Evolutionary conservation across 2,797 vertebrate genomes (phyloP).

Genomic region (Phyllotis vaccarum): DNA sequence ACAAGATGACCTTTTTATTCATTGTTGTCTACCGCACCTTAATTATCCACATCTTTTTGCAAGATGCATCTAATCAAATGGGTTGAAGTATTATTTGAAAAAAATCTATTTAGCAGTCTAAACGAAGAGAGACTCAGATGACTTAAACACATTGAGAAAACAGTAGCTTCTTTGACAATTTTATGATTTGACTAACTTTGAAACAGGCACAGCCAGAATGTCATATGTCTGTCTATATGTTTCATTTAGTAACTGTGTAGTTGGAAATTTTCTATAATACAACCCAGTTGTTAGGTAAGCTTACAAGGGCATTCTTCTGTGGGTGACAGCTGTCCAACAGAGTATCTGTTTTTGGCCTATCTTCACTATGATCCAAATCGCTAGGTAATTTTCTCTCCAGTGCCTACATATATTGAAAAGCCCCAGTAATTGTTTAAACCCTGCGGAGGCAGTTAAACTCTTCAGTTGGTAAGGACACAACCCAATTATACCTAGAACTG

Average conservation of each 20-base stretch:
- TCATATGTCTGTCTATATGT: conserved; percentile 16
- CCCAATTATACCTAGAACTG: conserved; percentile 36
- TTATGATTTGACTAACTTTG: conserved; percentile 52
- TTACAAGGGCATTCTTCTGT: conserved; percentile 59
- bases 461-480: conserved; percentile 65
- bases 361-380: conserved; percentile 56
- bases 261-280: conserved; percentile 38
- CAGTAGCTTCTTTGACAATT: not conserved
- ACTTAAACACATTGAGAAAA: not conserved
- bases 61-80: conserved; percentile 18
- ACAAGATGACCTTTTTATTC: not conserved
- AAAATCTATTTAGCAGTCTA: not conserved
- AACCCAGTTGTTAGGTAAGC: not conserved
- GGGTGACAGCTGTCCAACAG: conserved; percentile 12
- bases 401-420: conserved; percentile 31
- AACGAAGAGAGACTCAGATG: not conserved
- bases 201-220: conserved; percentile 37
- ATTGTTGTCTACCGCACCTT: not conserved
- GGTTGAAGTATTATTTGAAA: not conserved
- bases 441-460: conserved; percentile 49
- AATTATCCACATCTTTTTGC: not conserved
- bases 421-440: conserved; percentile 53
- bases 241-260: conserved; percentile 25
- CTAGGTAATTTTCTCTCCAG: conserved; percentile 55
- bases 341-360: conserved; percentile 26